phyloP scores from a whole-genome alignment of 53 echinoderm and acorn worm species.

The Echinarachnius parma region DNA sequence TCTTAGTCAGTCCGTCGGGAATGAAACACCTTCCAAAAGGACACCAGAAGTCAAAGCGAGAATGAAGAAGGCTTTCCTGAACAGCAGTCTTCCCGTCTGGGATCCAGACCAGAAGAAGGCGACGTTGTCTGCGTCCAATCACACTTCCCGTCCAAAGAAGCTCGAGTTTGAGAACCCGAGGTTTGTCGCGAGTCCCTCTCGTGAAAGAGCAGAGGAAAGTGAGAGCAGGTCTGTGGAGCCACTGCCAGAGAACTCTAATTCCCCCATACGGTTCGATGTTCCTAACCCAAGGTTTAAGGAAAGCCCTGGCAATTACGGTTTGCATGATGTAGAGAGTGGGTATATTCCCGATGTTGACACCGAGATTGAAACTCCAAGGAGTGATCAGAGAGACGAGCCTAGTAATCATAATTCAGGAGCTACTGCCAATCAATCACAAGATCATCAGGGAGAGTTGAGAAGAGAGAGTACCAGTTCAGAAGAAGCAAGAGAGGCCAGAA shows the following conservation, averaged over 20 bases:
- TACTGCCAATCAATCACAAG: no score
- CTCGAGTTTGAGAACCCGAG: slow-evolving; percentile 70
- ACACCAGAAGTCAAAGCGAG: slow-evolving; percentile 50
- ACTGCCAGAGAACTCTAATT: background rate
- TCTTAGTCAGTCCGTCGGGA: slow-evolving; percentile 9
- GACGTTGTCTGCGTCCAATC: background rate
- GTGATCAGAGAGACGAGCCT: background rate
- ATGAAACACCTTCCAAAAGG: slow-evolving; percentile 58
- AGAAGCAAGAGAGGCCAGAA: background rate
- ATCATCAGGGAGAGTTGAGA: no score
- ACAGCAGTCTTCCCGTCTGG: slow-evolving; percentile 62
- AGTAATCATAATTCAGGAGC: background rate
- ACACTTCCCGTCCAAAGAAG: slow-evolving; percentile 5
- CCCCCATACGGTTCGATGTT: slow-evolving; percentile 20
- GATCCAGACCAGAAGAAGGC: slow-evolving; percentile 6
- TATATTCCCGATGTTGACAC: slow-evolving; percentile 35
- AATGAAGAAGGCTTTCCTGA: slow-evolving; percentile 59
- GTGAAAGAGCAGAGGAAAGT: slow-evolving; percentile 7
- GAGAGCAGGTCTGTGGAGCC: slow-evolving; percentile 8
- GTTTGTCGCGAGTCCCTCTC: slow-evolving; percentile 37
- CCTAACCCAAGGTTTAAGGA: slow-evolving; percentile 27
- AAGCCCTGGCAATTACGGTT: background rate
- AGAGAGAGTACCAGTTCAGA: background rate
- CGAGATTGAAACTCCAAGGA: slow-evolving; percentile 31
- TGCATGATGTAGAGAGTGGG: slow-evolving; percentile 21